Base-by-base conservation (phyloP, 35 echinoderm and acorn worm species). In the Chiridota heheva region DNA sequence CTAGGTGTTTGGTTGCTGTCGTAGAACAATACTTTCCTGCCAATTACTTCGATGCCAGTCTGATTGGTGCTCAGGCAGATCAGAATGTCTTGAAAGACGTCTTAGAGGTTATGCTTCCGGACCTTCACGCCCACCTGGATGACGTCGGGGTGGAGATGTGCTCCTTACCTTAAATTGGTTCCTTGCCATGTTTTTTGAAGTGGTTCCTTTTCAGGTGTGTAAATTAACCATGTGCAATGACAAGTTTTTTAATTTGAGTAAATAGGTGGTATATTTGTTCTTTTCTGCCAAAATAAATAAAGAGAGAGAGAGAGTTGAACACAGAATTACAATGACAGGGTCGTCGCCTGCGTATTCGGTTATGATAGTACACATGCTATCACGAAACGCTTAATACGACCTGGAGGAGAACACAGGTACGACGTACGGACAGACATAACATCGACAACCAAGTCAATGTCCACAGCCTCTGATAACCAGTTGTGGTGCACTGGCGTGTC, bases 131-230 rank as follows among this genome's bases (percentile, higher is more conserved):
- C 24, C 95, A 98, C 44, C 88, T 98, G 30, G 81, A 91, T 61
- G 88, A 91, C 42, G 81, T 98, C 25, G 95, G 88, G 1, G 85
- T 98, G 45, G 95, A 98, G 67, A 88, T 98, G 85, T 98, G 84
- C 39, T 91, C 95, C 16, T 91, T 98, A 98, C 95, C 12, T 85
- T 98, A 29, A 98, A 98, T 74, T 98, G 95, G 95, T 98, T 98
- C 70, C 84, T 98, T 36, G 88, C 85, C 40, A 88, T 98, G 67
- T 98, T 88, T 74, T 98, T 91, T 81, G 89, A 98, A 51, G 84
- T 84, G 18, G 89, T 98, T 35, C 95, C 95, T 48, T 98, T 98
- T 58, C 81, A 86, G 69, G 95, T 98, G 69, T 82, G 82, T 86
- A 24, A 56, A 24, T 48, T 20, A 48, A 30, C 12, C 3, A 31